Conservation (phyloP, 2,888 invertebrate species). For the Cotesia congregata region DNA sequence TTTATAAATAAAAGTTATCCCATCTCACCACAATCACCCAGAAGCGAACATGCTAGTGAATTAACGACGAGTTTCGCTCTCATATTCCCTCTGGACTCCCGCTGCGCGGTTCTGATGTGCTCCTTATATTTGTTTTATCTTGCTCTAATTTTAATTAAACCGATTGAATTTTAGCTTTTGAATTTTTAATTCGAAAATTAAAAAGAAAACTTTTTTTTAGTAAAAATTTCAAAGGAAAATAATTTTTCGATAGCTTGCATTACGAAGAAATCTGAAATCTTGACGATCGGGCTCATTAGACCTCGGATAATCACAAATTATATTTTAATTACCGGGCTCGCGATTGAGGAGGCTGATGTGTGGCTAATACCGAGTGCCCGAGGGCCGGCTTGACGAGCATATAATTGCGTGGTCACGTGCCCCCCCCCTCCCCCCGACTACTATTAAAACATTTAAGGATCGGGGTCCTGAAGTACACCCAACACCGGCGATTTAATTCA, state of each 20-base stretch:
- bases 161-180: too few relatives aligned
- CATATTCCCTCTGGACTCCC: conserved; percentile 47
- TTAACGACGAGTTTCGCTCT: conserved; percentile 41
- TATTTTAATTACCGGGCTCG: conserved; percentile 59
- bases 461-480: not conserved
- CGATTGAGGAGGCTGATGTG: conserved; percentile 49
- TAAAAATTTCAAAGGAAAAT: too few relatives aligned
- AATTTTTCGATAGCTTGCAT: too few relatives aligned
- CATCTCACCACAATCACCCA: too few relatives aligned
- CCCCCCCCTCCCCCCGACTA: conserved; percentile 25
- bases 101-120: conserved; percentile 54
- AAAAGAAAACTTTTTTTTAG: too few relatives aligned
- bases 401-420: conserved; percentile 55
- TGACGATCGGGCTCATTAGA: conserved; percentile 59
- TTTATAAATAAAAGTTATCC: too few relatives aligned
- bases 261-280: conserved; percentile 46
- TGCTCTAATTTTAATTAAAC: conserved; percentile 65
- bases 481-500: conserved; percentile 25
- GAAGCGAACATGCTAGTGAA: conserved; percentile 50
- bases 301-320: conserved; percentile 61
- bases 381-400: conserved; percentile 52
- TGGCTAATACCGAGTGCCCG: conserved; percentile 33
- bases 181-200: too few relatives aligned
- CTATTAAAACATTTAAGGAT: conserved; percentile 4
- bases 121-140: conserved; percentile 48